These are phyloP conservation scores for Latrodectus elegans DNA, from an alignment of 2,888 invertebrate genomes.

Conservation along the genomic window DNA sequence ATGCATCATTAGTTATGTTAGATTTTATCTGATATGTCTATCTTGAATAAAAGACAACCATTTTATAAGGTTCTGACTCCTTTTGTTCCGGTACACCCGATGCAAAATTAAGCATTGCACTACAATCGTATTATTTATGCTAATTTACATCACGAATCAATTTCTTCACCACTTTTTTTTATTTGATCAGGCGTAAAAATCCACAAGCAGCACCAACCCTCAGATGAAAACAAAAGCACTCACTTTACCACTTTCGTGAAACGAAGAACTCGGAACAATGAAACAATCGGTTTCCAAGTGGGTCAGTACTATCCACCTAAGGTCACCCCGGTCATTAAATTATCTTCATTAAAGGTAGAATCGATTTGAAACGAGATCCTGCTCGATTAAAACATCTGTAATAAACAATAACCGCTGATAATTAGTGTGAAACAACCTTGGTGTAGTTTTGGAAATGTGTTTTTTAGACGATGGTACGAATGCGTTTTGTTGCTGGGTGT, in stretches of 20 bases:
- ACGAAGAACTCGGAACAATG: conserved; percentile 23
- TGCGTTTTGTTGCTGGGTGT: conserved; percentile 35
- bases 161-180: no score
- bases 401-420: conserved; percentile 29
- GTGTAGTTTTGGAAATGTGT: not conserved
- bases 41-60: no score
- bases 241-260: not conserved
- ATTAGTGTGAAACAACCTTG: conserved; percentile 25
- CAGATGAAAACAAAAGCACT: not conserved
- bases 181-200: no score
- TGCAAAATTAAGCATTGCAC: no score
- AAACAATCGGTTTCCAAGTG: conserved; percentile 12
- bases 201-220: no score
- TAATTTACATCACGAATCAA: no score
- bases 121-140: no score
- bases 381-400: conserved; percentile 4
- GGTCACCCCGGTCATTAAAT: conserved; percentile 25
- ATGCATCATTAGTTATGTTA: no score
- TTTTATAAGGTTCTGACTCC: no score
- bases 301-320: conserved; percentile 40
- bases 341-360: conserved; percentile 45
- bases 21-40: no score
- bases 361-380: conserved; percentile 39
- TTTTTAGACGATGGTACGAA: conserved; percentile 6
- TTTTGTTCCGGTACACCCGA: no score